A percentile compares a stretch with the other conserved stretches of the same genome.
These are phyloP conservation scores for Limulus polyphemus DNA, from an alignment of 2,888 invertebrate species.

Conservation along the genomic window DNA sequence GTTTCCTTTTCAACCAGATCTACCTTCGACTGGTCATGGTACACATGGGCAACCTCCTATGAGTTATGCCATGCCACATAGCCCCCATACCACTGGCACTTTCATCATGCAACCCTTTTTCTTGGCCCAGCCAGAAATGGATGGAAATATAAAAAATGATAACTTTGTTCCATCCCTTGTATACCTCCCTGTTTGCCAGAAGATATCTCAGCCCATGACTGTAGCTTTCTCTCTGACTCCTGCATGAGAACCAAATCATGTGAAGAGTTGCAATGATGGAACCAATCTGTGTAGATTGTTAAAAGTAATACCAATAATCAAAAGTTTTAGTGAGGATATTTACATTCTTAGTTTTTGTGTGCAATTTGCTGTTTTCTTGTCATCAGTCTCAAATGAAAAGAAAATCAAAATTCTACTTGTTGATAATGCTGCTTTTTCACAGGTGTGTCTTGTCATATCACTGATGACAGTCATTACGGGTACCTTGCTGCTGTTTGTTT, in stretches of 20 bases:
- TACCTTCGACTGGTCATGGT: not conserved
- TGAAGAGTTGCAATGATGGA: too few relatives aligned
- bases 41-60: conserved; percentile 30
- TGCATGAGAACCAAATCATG: conserved; percentile 47
- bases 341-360: too few relatives aligned
- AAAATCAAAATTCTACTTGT: too few relatives aligned
- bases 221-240: conserved; percentile 88
- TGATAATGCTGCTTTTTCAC: too few relatives aligned
- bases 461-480: too few relatives aligned
- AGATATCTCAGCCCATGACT: conserved; percentile 70
- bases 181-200: conserved; percentile 81
- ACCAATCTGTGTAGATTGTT: too few relatives aligned
- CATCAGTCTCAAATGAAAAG: too few relatives aligned
- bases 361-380: too few relatives aligned
- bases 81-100: conserved; percentile 30
- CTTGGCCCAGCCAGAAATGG: conserved; percentile 48
- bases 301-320: too few relatives aligned
- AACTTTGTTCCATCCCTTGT: conserved; percentile 82
- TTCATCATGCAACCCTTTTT: conserved; percentile 89
- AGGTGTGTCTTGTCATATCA: too few relatives aligned
- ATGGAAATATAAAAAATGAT: conserved; percentile 28
- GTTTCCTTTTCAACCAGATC: conserved; percentile 8
- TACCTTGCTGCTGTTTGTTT: too few relatives aligned
- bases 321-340: too few relatives aligned
- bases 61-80: conserved; percentile 35